phyloP scores from a whole-genome alignment of 2,888 invertebrate species.

The Perizoma affinitatum region DNA sequence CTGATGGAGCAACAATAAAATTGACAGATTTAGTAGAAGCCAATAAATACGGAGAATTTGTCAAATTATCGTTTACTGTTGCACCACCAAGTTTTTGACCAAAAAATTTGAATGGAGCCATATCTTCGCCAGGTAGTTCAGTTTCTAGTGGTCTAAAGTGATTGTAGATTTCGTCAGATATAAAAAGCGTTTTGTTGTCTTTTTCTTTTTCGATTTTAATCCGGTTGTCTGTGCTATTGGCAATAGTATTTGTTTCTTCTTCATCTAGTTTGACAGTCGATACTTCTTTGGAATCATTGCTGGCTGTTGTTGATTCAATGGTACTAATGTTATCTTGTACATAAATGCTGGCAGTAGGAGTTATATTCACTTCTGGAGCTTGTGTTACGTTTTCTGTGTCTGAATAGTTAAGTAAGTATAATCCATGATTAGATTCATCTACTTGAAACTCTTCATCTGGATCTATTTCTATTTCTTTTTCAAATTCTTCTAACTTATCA shows the following conservation, averaged over 20 bases:
- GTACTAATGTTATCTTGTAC: conserved; percentile 49
- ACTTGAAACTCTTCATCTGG: conserved; percentile 83
- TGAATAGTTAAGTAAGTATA: conserved; percentile 79
- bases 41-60: conserved; percentile 72
- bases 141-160: conserved; percentile 86
- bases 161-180: conserved; percentile 86
- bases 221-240: conserved; percentile 66
- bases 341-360: conserved; percentile 48
- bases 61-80: conserved; percentile 71
- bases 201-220: conserved; percentile 71
- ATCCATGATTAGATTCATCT: conserved; percentile 80
- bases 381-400: conserved; percentile 73
- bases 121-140: conserved; percentile 86
- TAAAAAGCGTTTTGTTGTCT: conserved; percentile 81
- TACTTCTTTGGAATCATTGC: conserved; percentile 43
- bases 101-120: conserved; percentile 88
- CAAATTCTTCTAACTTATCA: conserved; percentile 73
- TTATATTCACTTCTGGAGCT: conserved; percentile 55
- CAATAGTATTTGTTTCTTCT: conserved; percentile 59
- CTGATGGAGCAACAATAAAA: conserved; percentile 68
- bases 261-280: conserved; percentile 40
- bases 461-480: conserved; percentile 76
- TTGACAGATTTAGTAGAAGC: conserved; percentile 80
- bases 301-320: conserved; percentile 47
- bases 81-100: conserved; percentile 85